phyloP scores from a whole-genome alignment of 2,797 vertebrate species.

The Xenentodon cancila region DNA sequence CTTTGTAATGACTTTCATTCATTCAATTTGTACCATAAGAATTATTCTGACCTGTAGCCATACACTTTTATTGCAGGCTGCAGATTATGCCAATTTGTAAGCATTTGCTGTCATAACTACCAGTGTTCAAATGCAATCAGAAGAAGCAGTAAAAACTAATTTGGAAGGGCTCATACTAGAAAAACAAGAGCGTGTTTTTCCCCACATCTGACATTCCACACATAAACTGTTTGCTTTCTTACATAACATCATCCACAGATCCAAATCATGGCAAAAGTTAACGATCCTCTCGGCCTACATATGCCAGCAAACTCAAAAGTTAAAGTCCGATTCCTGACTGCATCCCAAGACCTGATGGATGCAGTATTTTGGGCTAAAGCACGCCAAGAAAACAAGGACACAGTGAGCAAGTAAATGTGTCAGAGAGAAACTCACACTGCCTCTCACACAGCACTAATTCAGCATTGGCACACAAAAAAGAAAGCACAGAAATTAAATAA shows the following conservation, averaged over 20 bases:
- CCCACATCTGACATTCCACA: conserved; percentile 9
- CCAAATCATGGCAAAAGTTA: too few species aligned
- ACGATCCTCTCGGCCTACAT: too few species aligned
- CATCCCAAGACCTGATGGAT: neutral
- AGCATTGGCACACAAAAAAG: conserved; percentile 38
- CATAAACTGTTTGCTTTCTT: too few species aligned
- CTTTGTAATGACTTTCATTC: neutral
- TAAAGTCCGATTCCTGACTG: too few species aligned
- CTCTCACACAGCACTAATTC: conserved; percentile 27
- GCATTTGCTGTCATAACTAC: conserved; percentile 1
- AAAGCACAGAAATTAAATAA: conserved; percentile 54
- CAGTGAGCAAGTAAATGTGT: too few species aligned
- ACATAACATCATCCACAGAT: too few species aligned
- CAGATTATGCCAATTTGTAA: neutral
- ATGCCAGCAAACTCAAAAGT: too few species aligned
- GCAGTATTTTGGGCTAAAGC: conserved; percentile 27
- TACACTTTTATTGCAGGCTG: neutral
- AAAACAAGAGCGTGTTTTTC: neutral
- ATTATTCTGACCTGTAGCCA: neutral
- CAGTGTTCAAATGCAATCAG: neutral
- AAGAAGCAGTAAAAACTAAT: neutral
- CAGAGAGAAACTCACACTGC: conserved; percentile 13
- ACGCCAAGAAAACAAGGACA: neutral
- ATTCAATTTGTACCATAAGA: neutral
- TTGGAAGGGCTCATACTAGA: too few species aligned